These are phyloP conservation scores for Esox masquinongy DNA, from an alignment of 2,797 vertebrate genomes.

Conservation along the genomic window DNA sequence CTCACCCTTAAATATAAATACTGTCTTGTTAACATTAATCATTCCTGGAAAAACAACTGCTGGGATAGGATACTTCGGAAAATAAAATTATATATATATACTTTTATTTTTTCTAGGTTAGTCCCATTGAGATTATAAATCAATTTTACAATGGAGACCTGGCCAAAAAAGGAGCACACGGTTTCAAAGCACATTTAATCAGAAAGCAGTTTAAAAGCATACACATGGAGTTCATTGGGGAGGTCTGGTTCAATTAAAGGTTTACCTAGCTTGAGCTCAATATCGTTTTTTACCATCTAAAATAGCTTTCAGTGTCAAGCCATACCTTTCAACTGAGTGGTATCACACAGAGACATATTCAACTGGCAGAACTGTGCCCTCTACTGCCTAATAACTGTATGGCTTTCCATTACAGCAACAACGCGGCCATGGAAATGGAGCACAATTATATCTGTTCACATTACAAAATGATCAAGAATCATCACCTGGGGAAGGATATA, in stretches of 20 bases:
- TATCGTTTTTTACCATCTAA: constrained; percentile 7
- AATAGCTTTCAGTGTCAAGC: neutral
- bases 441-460: neutral
- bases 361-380: constrained; percentile 58
- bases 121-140: too few relatives aligned
- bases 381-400: constrained; percentile 62
- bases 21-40: constrained; percentile 11
- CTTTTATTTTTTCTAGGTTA: neutral
- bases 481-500: neutral
- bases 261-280: constrained; percentile 12
- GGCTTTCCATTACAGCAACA: neutral
- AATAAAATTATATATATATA: constrained; percentile 7
- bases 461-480: neutral
- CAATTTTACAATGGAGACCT: too few relatives aligned
- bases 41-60: constrained; percentile 9
- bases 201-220: too few relatives aligned
- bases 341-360: constrained; percentile 16
- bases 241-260: too few relatives aligned
- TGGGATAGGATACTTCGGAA: constrained; percentile 2
- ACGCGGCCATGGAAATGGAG: neutral
- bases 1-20: constrained; percentile 15
- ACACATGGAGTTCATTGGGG: too few relatives aligned
- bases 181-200: neutral
- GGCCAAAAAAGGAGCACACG: too few relatives aligned
- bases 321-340: constrained; percentile 17